Conservation (phyloP, 1,140 invertebrate species). For the Neotoxoptera formosana region DNA sequence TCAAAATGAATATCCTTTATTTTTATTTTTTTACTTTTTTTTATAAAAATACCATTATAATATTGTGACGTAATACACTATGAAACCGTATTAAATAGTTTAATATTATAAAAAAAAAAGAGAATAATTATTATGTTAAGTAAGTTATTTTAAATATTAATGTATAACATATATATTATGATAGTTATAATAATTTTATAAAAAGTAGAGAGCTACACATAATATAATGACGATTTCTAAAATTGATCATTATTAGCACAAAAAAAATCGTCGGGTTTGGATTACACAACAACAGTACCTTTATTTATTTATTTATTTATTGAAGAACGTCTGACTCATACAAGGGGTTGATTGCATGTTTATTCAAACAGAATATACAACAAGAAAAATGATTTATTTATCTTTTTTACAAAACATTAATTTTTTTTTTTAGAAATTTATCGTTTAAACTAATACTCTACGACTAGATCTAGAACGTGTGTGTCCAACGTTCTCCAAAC, state of each 20-base stretch:
- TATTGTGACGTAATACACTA: background rate
- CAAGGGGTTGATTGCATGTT: background rate
- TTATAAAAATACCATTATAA: slow-evolving; percentile 2
- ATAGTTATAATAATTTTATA: background rate
- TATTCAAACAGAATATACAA: background rate
- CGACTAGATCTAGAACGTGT: background rate
- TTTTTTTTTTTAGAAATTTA: background rate
- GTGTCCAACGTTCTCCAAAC: background rate
- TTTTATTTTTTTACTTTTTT: background rate
- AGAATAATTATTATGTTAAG: background rate
- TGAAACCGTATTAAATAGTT: slow-evolving; percentile 11
- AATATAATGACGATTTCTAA: background rate
- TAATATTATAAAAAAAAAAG: background rate
- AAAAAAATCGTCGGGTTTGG: background rate
- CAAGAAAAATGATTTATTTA: background rate
- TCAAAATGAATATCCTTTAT: background rate
- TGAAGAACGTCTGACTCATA: background rate
- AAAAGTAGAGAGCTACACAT: slow-evolving; percentile 23
- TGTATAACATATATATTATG: background rate
- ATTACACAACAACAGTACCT: background rate
- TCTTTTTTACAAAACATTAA: background rate
- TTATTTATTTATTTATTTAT: background rate
- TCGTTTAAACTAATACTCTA: background rate
- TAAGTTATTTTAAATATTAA: slow-evolving; percentile 36
- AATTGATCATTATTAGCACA: background rate